A percentile compares a stretch with the other conserved stretches of the same genome.
phyloP scores from a whole-genome alignment of 2,113 vertebrate genomes.

The Thomomys bottae region DNA sequence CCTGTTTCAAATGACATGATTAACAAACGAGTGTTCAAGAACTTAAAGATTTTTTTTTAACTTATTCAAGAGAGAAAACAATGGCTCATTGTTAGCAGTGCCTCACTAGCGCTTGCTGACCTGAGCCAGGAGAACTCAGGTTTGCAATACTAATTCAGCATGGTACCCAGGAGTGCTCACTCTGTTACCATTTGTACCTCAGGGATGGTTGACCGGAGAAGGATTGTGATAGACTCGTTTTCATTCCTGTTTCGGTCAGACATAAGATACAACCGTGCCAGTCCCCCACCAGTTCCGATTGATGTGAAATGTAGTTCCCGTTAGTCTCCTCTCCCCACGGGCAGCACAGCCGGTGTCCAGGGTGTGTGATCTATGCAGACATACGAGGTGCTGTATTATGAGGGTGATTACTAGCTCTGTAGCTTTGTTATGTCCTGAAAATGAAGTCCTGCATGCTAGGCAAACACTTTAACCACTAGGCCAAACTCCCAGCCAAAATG shows the following conservation, averaged over 20 bases:
- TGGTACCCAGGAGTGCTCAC: background rate
- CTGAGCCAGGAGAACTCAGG: background rate
- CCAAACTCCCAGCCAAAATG: too few relatives aligned
- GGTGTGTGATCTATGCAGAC: too few relatives aligned
- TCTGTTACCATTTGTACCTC: background rate
- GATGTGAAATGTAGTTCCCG: background rate
- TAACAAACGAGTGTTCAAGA: too few relatives aligned
- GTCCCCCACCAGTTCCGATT: background rate
- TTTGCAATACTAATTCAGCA: background rate
- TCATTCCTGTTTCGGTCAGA: background rate
- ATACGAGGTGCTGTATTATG: rapidly evolving
- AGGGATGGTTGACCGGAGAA: background rate
- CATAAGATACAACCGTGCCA: rapidly evolving
- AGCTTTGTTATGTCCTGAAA: background rate
- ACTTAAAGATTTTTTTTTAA: background rate
- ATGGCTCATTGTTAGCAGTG: background rate
- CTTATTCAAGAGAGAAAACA: background rate
- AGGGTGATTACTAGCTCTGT: background rate
- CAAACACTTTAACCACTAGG: too few relatives aligned
- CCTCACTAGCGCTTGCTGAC: background rate
- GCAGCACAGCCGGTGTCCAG: background rate
- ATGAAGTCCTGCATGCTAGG: background rate
- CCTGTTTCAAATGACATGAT: too few relatives aligned
- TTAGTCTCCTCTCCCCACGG: background rate
- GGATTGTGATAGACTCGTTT: background rate